phyloP scores from a whole-genome alignment of 2,113 vertebrate genomes.

The Pangasianodon gigas region DNA sequence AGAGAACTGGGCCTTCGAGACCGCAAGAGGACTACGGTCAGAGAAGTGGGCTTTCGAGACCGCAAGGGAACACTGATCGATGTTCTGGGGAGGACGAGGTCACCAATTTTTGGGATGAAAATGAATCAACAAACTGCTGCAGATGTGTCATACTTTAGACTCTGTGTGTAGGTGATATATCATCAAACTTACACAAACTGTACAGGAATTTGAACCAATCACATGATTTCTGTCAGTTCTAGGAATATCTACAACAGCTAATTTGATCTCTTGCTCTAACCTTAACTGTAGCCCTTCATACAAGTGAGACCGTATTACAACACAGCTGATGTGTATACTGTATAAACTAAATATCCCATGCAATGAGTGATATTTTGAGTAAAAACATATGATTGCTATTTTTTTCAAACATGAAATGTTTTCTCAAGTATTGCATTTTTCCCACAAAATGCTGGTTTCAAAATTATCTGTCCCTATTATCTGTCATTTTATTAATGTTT shows the following conservation, averaged over 20 bases:
- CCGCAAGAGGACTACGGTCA: not conserved
- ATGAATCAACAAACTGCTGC: slow-evolving; percentile 6
- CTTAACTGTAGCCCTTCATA: not conserved
- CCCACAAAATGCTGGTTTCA: no score
- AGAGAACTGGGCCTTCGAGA: not conserved
- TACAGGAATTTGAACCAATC: not conserved
- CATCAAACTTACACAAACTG: not conserved
- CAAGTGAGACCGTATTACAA: not conserved
- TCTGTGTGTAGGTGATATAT: not conserved
- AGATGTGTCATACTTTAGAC: slow-evolving; percentile 12
- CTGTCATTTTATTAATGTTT: not conserved
- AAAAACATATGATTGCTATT: not conserved
- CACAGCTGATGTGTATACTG: not conserved
- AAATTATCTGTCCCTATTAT: not conserved
- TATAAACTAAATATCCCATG: not conserved
- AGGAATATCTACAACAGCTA: not conserved
- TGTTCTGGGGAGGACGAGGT: not conserved
- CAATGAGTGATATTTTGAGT: not conserved
- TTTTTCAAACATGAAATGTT: no score
- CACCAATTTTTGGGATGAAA: not conserved
- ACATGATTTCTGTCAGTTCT: not conserved
- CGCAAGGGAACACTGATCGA: not conserved
- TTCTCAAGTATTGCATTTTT: no score
- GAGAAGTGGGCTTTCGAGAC: not conserved
- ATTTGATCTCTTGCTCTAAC: not conserved